Evolutionary conservation across 2,888 invertebrate species (phyloP), one percentile per base, ranked within the genome.

Genomic region (Mythimna pallens): DNA sequence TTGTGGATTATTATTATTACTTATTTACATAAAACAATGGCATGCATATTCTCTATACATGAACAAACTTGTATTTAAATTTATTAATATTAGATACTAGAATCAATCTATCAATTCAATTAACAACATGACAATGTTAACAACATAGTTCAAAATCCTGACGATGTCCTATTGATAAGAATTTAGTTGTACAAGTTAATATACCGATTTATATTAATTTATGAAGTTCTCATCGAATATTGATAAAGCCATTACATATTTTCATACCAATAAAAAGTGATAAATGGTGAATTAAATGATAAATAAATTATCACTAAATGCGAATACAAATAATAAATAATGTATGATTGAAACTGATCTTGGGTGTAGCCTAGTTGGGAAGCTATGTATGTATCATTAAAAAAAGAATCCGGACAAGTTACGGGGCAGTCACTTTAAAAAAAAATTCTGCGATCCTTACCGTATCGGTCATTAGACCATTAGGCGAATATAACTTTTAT

Each of bases 261-360:
- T 22, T 22, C 30, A 30, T 30, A 36, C 12, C 55, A 55, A 43
- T 62, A 34, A 20, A 77, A 50, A 78, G 59, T 64, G 63, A 78
- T 63, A 4, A 59, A 64, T 72, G 63, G 14, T 30, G 10, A 40
- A 36, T 34, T 25, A 43, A 20, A 22, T 57, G 36, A 76, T 73
- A 30, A 65, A 73, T 66, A 73, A 73, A 52, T 65, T 52, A 22
- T 55, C 47, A 55, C 54, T 54, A 8, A 47, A 61, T 40, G 22
- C 78, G 47, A 36, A 57, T 43, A 52, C 47, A 17, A 25, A 47
- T 65, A 52, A 77, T 77, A 62, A 65, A 80, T 65, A 80, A 80
- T 80, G 62, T 62, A 73, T 77, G 65, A 54, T 57, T 65, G 73
- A 65, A 65, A 77, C 34, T 47, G 57, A 74, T 77, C 61, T 52